Evolutionary conservation across 2,888 invertebrate genomes (phyloP), one percentile per base, ranked within the genome.

Genomic region (Ochropleura leucogaster): DNA sequence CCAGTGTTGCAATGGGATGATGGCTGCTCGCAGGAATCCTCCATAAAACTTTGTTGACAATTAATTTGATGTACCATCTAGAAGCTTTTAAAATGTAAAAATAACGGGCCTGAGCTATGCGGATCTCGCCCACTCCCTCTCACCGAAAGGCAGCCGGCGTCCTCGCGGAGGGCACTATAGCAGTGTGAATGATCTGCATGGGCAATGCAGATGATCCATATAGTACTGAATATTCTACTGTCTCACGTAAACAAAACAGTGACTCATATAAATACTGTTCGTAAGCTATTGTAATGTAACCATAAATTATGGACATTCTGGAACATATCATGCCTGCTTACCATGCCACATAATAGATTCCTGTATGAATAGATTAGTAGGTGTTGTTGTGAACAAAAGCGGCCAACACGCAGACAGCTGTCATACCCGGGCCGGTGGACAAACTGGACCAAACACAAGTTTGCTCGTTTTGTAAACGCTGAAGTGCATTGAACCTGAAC

Each of bases 291-390:
- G 44, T 53, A 49, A 79, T 74, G 59, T 68, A 73, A 66, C 12
- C 51, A 65, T 12, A 40, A 18, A 63, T 74, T 79, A 74, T 69
- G 68, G 79, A 74, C 67, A 67, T 74, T 79, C 79, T 79, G 60
- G 79, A 79, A 79, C 68, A 47, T 60, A 44, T 40, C 62, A 30
- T 20, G 68, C 10, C 60, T 72, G 67, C 53, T 68, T 72, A 60
- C 16, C 42, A 49, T 74, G 65, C 30, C 68, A 59, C 72, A 71
- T 77, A 55, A 79, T 51, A 57, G 8, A 73, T 74, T 65, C 72
- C 51, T 70, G n/a, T 72, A 70, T 60, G 68, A 73, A 68, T 64
- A 60, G 8, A 68, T 74, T 49, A 79, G 46, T 65, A 75, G 46
- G 44, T 79, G 68, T 79, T 79, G 49, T 66, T 57, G 68, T 57